Conservation (phyloP, 2,113 vertebrate species). For the Rhynchopsitta pachyrhyncha region DNA sequence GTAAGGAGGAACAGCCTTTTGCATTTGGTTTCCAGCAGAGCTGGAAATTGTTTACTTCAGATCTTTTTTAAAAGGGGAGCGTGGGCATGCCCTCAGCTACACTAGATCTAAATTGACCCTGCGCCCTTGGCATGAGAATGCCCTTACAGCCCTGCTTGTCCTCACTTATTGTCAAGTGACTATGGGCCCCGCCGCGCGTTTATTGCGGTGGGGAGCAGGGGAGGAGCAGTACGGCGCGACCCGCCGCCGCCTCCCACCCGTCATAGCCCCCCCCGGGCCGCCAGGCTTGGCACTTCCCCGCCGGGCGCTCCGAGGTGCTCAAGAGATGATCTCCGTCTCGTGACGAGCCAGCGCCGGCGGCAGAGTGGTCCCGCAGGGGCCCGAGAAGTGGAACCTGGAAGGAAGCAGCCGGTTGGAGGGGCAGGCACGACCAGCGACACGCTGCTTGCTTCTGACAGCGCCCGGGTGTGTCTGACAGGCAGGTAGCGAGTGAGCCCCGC, state of each 20-base stretch:
- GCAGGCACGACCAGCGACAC: neutral
- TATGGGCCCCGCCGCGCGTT: neutral
- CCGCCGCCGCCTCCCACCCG: neutral
- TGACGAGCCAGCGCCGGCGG: conserved; percentile 86
- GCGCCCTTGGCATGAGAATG: neutral
- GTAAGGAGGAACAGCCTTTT: neutral
- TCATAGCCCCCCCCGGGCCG: neutral
- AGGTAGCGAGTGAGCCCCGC: neutral
- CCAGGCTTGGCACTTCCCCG: neutral
- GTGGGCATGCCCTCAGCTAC: neutral
- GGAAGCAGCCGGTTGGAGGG: neutral
- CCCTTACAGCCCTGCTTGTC: neutral
- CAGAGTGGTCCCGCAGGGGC: conserved; percentile 88
- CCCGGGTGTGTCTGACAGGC: neutral
- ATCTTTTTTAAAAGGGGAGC: neutral
- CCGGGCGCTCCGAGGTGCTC: neutral
- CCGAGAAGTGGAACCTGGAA: conserved; percentile 89
- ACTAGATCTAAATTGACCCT: neutral
- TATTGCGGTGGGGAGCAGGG: neutral
- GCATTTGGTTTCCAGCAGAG: neutral
- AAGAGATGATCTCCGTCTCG: conserved; percentile 78
- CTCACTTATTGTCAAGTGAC: neutral
- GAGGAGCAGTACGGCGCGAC: neutral
- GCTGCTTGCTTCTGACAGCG: neutral
- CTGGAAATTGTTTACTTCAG: neutral